phyloP scores from a whole-genome alignment of 2,113 vertebrate species.

The Aramus guarauna region DNA sequence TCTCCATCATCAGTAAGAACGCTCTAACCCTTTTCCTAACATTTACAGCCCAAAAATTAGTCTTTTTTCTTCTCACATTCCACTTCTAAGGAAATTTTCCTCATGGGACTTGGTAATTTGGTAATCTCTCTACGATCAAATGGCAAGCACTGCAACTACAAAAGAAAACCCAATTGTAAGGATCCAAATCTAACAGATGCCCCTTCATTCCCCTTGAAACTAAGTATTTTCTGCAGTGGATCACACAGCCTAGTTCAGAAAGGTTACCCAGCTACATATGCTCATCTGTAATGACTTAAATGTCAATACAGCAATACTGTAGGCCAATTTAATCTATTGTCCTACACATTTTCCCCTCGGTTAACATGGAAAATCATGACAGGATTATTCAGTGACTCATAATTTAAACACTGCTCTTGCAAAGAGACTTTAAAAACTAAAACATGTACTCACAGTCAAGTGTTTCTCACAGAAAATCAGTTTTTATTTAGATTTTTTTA shows the following conservation, averaged over 20 bases:
- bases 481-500: background rate
- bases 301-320: background rate
- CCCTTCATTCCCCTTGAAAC: background rate
- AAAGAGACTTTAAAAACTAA: background rate
- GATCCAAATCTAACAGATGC: background rate
- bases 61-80: background rate
- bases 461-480: background rate
- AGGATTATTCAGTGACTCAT: background rate
- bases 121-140: background rate
- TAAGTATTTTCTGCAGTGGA: background rate
- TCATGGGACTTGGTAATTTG: rapidly evolving
- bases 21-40: background rate
- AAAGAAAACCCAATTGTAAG: background rate
- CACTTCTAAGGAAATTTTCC: background rate
- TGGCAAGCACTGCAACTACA: background rate
- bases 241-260: background rate
- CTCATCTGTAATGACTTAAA: background rate
- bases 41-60: background rate
- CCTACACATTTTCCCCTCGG: background rate
- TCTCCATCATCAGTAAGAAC: background rate
- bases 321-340: background rate
- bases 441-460: background rate
- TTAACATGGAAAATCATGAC: background rate
- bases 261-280: background rate
- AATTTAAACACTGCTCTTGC: background rate